Conservation (phyloP, 2,888 invertebrate species). For the Napeogenes sylphis region DNA sequence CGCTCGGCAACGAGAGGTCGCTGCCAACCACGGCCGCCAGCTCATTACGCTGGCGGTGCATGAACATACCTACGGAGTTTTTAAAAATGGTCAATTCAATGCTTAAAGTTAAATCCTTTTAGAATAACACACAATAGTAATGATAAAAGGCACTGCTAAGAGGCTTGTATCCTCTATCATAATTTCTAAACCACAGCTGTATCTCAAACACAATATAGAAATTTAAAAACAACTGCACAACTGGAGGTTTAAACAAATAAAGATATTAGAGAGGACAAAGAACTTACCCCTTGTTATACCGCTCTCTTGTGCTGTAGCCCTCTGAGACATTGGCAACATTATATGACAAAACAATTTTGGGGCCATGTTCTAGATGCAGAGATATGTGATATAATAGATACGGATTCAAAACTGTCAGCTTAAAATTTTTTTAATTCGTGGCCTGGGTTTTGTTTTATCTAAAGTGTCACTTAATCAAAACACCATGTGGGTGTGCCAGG, state of each 20-base stretch:
- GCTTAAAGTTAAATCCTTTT: too few relatives aligned
- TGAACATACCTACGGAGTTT: too few relatives aligned
- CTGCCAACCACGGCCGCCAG: too few relatives aligned
- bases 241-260: constrained; percentile 78
- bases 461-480: constrained; percentile 61
- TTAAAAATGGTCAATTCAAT: too few relatives aligned
- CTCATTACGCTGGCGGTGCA: too few relatives aligned
- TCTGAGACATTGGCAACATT: constrained; percentile 78
- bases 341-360: constrained; percentile 80
- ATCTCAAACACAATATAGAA: constrained; percentile 81
- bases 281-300: constrained; percentile 76
- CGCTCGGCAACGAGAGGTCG: too few relatives aligned
- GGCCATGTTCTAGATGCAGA: constrained; percentile 80
- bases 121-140: too few relatives aligned
- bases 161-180: constrained; percentile 81
- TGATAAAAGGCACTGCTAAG: constrained; percentile 55
- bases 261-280: constrained; percentile 76
- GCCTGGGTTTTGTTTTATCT: constrained; percentile 74
- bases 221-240: constrained; percentile 72
- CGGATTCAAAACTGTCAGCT: constrained; percentile 74
- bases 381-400: constrained; percentile 81
- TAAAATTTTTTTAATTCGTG: constrained; percentile 74
- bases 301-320: constrained; percentile 82
- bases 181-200: constrained; percentile 83
- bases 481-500: constrained; percentile 77